Evolutionary conservation across 2,113 vertebrate genomes (phyloP).

Genomic region (Sakesphorus luctuosus): DNA sequence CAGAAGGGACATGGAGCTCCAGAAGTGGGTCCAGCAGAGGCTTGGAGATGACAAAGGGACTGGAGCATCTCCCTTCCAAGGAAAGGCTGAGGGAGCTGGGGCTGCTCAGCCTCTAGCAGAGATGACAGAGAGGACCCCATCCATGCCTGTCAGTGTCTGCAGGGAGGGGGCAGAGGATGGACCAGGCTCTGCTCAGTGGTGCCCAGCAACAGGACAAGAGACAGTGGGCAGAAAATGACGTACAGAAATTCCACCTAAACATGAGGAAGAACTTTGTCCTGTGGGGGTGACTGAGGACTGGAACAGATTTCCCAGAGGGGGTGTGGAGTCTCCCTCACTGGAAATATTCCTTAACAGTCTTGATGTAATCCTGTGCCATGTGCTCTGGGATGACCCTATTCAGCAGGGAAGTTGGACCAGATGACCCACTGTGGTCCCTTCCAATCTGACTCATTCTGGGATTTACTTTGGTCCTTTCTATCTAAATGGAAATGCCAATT

Average conservation of each 20-base stretch:
- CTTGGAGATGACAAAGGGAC: not conserved
- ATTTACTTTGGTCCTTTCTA: not conserved
- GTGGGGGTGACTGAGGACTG: not conserved
- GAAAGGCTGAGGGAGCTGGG: not conserved
- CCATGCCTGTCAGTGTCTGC: not conserved
- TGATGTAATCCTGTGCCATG: accelerated
- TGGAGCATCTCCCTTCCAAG: not conserved
- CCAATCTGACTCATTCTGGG: not conserved
- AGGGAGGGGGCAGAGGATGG: not conserved
- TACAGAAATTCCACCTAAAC: not conserved
- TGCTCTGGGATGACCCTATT: not conserved
- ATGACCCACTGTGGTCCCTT: not conserved
- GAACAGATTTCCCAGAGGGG: not conserved
- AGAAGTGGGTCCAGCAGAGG: not conserved
- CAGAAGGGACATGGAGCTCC: not conserved
- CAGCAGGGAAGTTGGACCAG: not conserved
- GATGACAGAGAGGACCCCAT: not conserved
- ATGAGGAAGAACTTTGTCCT: not conserved
- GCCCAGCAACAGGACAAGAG: not conserved
- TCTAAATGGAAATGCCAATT: not conserved
- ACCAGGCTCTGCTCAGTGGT: not conserved
- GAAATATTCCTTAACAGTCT: not conserved
- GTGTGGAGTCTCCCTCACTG: not conserved
- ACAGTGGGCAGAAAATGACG: not conserved
- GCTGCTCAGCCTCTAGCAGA: not conserved